Evolutionary conservation across 2,113 vertebrate species (phyloP), one percentile per base, ranked within the genome.

Genomic region (Xyrauchen texanus): DNA sequence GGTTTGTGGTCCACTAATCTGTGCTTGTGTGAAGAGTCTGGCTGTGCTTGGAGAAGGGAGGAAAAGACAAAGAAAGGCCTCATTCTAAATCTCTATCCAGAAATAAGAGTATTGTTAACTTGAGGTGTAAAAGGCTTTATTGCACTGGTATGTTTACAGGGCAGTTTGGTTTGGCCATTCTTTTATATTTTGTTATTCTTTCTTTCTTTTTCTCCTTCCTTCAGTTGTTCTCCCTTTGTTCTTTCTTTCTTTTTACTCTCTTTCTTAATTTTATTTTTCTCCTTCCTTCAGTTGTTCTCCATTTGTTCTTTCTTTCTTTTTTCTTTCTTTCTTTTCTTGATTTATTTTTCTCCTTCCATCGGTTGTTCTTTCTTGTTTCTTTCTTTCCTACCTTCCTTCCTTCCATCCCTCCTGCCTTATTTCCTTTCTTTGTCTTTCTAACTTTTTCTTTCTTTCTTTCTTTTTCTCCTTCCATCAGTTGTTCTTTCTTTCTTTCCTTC

Each of bases 1-100:
- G 21, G 21, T 34, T 34, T 34, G 21, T 34, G 21, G 21, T 34
- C 21, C 21, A 34, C 21, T 76, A 69, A 69, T 68, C 45, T 74
- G 4, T 60, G 61, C 64, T 63, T 21, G 4, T 76, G 53, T 77
- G 68, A 71, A 71, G 55, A 52, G 57, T 77, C 62, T 69, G 13
- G 16, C n/a, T 77, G 64, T 77, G 10, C 49, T 58, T 77, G 15
- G 21, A 34, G 21, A 34, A 34, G 21, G 21, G 21, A 34, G 21
- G 21, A 34, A 34, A 34, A 34, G 21, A 34, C 21, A 34, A 34
- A 34, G 21, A 34, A 34, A 34, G 21, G 21, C 21, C 34, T 49
- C 16, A 34, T 63, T 16, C 15, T 74, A 13, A 47, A 62, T 51
- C 58, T 51, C 7, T n/a, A n/a, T 74, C 15, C 62, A 74, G 58